A percentile compares a stretch with the other conserved stretches of the same genome.
Conservation (phyloP, 2,888 invertebrate species). For the Phania funesta region DNA sequence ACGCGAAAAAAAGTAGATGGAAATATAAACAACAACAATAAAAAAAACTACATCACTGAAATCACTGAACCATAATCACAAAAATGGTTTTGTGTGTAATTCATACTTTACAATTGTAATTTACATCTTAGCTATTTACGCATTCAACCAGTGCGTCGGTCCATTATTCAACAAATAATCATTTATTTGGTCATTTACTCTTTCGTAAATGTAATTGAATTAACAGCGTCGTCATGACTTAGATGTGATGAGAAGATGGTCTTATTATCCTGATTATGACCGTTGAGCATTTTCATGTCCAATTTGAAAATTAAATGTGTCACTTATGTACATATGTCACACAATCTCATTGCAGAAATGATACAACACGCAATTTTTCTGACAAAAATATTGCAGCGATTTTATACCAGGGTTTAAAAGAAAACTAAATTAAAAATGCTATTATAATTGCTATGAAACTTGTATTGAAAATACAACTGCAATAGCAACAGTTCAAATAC, state of each 20-base stretch:
- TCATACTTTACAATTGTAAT: constrained; percentile 34
- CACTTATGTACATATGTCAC: too few species aligned
- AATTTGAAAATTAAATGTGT: too few species aligned
- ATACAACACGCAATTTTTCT: too few species aligned
- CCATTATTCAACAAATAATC: not conserved
- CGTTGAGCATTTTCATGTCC: too few species aligned
- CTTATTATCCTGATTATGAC: not conserved
- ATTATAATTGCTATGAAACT: too few species aligned
- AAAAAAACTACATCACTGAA: constrained; percentile 40
- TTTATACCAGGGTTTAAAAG: too few species aligned
- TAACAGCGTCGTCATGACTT: not conserved
- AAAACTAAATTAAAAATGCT: too few species aligned
- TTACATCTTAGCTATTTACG: constrained; percentile 19
- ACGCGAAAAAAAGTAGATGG: not conserved
- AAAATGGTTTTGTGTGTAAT: constrained; percentile 37
- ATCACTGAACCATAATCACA: constrained; percentile 47
- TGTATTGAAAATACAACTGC: too few species aligned
- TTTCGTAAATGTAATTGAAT: constrained; percentile 41
- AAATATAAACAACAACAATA: not conserved
- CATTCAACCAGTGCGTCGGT: not conserved
- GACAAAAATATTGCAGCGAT: too few species aligned
- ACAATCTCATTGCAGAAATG: too few species aligned
- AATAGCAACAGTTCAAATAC: too few species aligned
- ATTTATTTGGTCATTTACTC: constrained; percentile 21
- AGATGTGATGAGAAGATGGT: constrained; percentile 11